Evolutionary conservation across 1,140 invertebrate genomes (phyloP).

Genomic region (Phocides pigmalion): DNA sequence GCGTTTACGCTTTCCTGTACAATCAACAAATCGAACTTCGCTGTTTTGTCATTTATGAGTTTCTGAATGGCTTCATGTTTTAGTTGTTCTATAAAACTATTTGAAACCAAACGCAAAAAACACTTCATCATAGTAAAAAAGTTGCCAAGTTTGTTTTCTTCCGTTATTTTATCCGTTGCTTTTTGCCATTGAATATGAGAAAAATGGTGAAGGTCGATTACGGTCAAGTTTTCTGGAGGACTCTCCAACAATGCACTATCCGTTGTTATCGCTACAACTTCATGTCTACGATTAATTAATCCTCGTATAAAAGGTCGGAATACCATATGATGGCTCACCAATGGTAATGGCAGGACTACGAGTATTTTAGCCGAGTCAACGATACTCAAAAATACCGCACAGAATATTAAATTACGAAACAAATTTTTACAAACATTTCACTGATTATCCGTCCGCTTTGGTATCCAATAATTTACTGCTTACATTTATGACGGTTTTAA

Average conservation of each 20-base stretch:
- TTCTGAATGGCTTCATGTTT: conserved; percentile 45
- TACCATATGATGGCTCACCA: too few relatives aligned
- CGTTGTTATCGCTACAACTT: conserved; percentile 63
- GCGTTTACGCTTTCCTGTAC: conserved; percentile 48
- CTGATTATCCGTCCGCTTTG: too few relatives aligned
- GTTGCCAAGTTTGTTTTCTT: conserved; percentile 8
- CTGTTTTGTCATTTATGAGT: conserved; percentile 52
- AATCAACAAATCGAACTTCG: conserved; percentile 63
- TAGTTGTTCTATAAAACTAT: conserved; percentile 49
- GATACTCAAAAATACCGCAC: too few relatives aligned
- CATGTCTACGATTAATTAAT: conserved; percentile 46
- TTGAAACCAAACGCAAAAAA: not conserved
- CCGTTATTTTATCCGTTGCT: conserved; percentile 12
- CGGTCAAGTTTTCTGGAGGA: conserved; percentile 51
- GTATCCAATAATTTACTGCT: too few relatives aligned
- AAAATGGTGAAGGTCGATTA: conserved; percentile 55
- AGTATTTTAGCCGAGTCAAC: too few relatives aligned
- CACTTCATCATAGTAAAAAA: not conserved
- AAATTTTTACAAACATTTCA: too few relatives aligned
- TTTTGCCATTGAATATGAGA: conserved; percentile 47
- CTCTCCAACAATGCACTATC: conserved; percentile 39
- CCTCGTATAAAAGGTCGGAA: too few relatives aligned
- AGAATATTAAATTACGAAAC: too few relatives aligned
- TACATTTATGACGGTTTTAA: too few relatives aligned
- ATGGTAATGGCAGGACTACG: too few relatives aligned